Evolutionary conservation across 1,140 invertebrate genomes (phyloP).

Genomic region (Macrobrachium nipponense): DNA sequence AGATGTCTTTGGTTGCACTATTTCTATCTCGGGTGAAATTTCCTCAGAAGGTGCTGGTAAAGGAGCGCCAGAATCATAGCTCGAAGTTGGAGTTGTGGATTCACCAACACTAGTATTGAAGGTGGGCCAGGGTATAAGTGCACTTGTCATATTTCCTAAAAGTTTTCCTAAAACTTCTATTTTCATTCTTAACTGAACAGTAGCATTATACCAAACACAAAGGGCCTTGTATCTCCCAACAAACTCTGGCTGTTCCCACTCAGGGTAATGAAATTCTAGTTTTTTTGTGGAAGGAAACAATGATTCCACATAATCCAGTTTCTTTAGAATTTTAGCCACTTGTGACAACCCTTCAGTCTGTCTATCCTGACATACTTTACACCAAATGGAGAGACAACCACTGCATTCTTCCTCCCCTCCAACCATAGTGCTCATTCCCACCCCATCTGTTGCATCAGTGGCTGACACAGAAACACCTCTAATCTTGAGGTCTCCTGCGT

Average conservation of each 20-base stretch:
- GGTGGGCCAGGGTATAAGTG: slow-evolving; percentile 68
- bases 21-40: slow-evolving; percentile 9
- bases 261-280: slow-evolving; percentile 79
- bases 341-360: slow-evolving; percentile 80
- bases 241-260: slow-evolving; percentile 78
- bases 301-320: slow-evolving; percentile 79
- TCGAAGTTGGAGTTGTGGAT: slow-evolving; percentile 32
- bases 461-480: slow-evolving; percentile 8
- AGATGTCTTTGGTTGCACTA: slow-evolving; percentile 26
- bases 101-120: slow-evolving; percentile 47
- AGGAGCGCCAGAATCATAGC: slow-evolving; percentile 34
- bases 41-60: slow-evolving; percentile 21
- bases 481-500: slow-evolving; percentile 37
- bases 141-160: slow-evolving; percentile 72
- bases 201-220: slow-evolving; percentile 92
- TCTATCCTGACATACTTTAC: slow-evolving; percentile 76
- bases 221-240: slow-evolving; percentile 80
- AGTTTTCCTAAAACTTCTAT: slow-evolving; percentile 82
- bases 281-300: slow-evolving; percentile 87
- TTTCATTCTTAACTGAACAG: slow-evolving; percentile 83
- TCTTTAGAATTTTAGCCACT: slow-evolving; percentile 78
- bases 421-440: slow-evolving; percentile 24
- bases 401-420: slow-evolving; percentile 64
- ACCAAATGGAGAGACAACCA: slow-evolving; percentile 80
- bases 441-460: slow-evolving; percentile 21